Evolutionary conservation across 2,113 vertebrate species (phyloP).

Genomic region (Prunella fulvescens): DNA sequence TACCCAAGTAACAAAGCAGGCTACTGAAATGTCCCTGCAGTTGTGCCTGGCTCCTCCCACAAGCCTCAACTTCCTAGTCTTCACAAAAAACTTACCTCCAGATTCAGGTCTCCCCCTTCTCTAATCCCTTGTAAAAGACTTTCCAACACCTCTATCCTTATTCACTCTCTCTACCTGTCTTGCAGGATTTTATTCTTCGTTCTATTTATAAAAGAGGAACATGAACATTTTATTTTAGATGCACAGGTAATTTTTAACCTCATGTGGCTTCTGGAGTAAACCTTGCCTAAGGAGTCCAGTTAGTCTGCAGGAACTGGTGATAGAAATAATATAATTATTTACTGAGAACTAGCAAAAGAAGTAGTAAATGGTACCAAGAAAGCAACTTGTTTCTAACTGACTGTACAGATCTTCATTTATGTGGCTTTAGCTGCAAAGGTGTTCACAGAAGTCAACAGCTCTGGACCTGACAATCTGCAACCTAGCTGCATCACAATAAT

Average conservation of each 20-base stretch:
- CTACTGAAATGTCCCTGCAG: neutral
- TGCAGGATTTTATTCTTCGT: neutral
- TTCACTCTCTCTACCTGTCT: neutral
- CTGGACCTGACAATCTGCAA: neutral
- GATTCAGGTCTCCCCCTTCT: neutral
- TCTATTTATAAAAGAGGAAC: neutral
- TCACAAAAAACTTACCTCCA: neutral
- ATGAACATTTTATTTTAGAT: neutral
- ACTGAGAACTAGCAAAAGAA: neutral
- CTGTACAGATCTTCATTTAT: neutral
- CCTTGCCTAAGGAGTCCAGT: neutral
- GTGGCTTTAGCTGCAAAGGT: neutral
- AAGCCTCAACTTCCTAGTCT: neutral
- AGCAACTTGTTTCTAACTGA: neutral
- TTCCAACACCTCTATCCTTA: neutral
- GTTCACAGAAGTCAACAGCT: neutral
- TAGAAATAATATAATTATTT: neutral
- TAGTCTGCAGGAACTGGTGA: neutral
- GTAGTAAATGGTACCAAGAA: neutral
- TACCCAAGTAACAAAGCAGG: neutral
- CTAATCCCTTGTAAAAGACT: neutral
- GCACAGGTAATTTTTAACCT: neutral
- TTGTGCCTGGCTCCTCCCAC: neutral
- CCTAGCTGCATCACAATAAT: neutral
- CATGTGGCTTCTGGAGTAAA: neutral